Base-by-base conservation (phyloP, 2,113 vertebrate genomes). In the Silurus meridionalis region DNA sequence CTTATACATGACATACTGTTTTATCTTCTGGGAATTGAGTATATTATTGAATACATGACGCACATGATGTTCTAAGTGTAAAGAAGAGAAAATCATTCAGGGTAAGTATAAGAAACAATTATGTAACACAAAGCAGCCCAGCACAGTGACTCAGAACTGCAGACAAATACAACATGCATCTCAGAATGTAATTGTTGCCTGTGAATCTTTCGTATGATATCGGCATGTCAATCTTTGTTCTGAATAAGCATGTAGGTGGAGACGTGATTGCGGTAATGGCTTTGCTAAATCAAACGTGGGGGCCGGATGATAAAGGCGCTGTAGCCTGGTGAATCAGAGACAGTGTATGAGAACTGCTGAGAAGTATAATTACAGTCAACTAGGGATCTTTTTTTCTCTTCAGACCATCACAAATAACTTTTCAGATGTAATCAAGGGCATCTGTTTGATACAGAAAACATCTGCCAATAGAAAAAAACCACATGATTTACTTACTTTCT, bases 401-500 rank as follows among this genome's bases (percentile, higher is more conserved):
- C 48, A 69, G 48, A 19, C 64, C 37, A 23, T 86, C 69, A 82
- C 80, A 82, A 86, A 82, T 60, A 61, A 74, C 69, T 17, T 58
- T 61, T 61, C 11, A 74, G 60, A 55, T 21, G 37, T 57, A 77
- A 66, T 57, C n/a, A 28, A 15, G 52, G 58, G 25, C 19, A 10
- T 60, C 71, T 58, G 25, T 64, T 75, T 74, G 79, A 66, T 7
- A 37, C 6, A 6, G 50, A 5, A 63, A 64, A 17, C 55, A 72
- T 82, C 80, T 69, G 71, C 46, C 25, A 78, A 53, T 46, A 52
- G 17, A n/a, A 67, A 37, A 50, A 9, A 67, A 19, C 2, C 21
- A 23, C 23, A 11, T 10, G 9, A 37, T 48, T 10, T 55, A 37
- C 95, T 95, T 95, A 97, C 96, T 96, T 97, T 91, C 96, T 95